phyloP scores from a whole-genome alignment of 1,140 invertebrate genomes.

The Aricia agestis region DNA sequence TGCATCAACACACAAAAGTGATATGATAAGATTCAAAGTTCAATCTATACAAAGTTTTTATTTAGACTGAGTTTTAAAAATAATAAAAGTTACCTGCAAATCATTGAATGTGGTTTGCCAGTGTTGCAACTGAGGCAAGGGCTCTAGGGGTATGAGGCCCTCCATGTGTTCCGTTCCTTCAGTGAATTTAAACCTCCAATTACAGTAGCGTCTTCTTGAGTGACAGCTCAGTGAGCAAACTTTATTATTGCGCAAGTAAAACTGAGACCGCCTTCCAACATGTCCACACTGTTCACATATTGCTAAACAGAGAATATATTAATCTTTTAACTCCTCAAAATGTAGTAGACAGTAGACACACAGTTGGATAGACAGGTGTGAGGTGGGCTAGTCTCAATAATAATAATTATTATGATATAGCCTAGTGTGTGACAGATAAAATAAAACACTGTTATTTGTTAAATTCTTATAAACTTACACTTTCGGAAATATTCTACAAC shows the following conservation, averaged over 20 bases:
- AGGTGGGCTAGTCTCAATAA: no score
- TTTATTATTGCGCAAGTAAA: constrained; percentile 59
- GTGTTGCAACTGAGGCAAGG: constrained; percentile 66
- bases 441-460: no score
- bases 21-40: no score
- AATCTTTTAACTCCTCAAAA: not conserved
- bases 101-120: constrained; percentile 62
- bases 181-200: constrained; percentile 71
- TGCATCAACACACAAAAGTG: no score
- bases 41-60: no score
- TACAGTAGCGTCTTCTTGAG: constrained; percentile 50
- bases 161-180: constrained; percentile 69
- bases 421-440: no score
- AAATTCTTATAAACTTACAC: no score
- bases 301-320: constrained; percentile 42
- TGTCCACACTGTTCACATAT: constrained; percentile 67
- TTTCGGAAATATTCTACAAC: no score
- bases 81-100: constrained; percentile 43
- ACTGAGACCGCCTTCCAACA: constrained; percentile 55
- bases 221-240: constrained; percentile 61
- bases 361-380: no score
- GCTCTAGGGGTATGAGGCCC: constrained; percentile 69
- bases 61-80: constrained; percentile 11
- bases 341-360: not conserved
- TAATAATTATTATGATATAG: no score